These are phyloP conservation scores for Halichoerus grypus DNA, from an alignment of 2,113 vertebrate species.

Conservation along the genomic window DNA sequence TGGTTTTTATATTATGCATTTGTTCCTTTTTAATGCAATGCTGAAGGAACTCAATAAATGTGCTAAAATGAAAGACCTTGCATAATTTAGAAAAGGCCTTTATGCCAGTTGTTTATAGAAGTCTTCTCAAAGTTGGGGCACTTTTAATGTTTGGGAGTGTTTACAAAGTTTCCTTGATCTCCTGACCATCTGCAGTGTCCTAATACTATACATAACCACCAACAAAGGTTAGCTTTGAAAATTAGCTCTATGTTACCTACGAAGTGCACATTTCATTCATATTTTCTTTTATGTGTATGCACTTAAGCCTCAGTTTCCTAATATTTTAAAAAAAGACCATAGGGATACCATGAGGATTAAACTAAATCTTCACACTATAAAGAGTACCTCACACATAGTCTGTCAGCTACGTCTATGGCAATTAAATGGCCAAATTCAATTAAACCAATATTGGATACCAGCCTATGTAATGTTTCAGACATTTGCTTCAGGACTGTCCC, in stretches of 20 bases:
- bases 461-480: not conserved
- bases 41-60: not conserved
- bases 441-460: not conserved
- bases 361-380: not conserved
- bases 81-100: conserved; percentile 37
- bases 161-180: conserved; percentile 23
- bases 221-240: not conserved
- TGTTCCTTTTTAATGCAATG: not conserved
- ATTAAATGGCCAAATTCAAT: not conserved
- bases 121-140: not conserved
- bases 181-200: not conserved
- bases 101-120: not conserved
- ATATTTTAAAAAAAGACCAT: not conserved
- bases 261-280: not conserved
- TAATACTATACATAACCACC: not conserved
- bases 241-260: not conserved
- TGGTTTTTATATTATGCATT: conserved; percentile 34
- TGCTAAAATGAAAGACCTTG: not conserved
- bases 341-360: not conserved
- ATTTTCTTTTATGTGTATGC: not conserved
- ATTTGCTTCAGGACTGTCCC: not conserved
- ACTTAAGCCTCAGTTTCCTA: conserved; percentile 17
- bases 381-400: not conserved
- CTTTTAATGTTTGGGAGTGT: not conserved
- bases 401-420: not conserved